Evolutionary conservation across 2,888 invertebrate species (phyloP).

Genomic region (Drosophila paucipuncta): DNA sequence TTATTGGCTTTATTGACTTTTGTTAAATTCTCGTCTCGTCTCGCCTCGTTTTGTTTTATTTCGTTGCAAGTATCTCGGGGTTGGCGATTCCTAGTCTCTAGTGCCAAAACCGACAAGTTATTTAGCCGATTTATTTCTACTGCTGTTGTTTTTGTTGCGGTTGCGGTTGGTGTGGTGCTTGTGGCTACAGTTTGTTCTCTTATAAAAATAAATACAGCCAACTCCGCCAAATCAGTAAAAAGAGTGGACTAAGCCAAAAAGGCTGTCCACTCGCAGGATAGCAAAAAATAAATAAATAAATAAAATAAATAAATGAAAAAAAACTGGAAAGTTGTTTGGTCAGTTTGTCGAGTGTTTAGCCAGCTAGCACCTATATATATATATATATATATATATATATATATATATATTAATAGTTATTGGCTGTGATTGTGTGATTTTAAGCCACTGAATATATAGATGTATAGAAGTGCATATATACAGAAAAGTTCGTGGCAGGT

Average conservation of each 20-base stretch:
- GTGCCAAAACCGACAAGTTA: conserved; percentile 62
- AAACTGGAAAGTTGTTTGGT: conserved; percentile 83
- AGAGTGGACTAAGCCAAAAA: conserved; percentile 39
- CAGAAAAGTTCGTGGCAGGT: conserved; percentile 12
- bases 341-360: conserved; percentile 55
- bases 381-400: conserved; percentile 9
- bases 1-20: conserved; percentile 81
- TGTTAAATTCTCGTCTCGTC: conserved; percentile 69
- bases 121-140: conserved; percentile 53
- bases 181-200: conserved; percentile 56
- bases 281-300: background rate
- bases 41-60: conserved; percentile 18
- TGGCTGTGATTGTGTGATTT: background rate
- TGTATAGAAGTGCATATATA: background rate
- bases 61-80: conserved; percentile 35
- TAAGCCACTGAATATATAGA: background rate
- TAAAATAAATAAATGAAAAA: conserved; percentile 41
- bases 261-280: conserved; percentile 45
- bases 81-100: conserved; percentile 52
- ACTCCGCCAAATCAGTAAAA: conserved; percentile 65
- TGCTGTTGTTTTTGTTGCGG: conserved; percentile 16
- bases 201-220: conserved; percentile 75
- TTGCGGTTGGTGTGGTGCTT: conserved; percentile 15
- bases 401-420: background rate
- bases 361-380: conserved; percentile 11